A percentile compares a stretch with the other conserved stretches of the same genome.
These are phyloP conservation scores for Muscicapa striata DNA, from an alignment of 2,797 vertebrate genomes.

Conservation along the genomic window DNA sequence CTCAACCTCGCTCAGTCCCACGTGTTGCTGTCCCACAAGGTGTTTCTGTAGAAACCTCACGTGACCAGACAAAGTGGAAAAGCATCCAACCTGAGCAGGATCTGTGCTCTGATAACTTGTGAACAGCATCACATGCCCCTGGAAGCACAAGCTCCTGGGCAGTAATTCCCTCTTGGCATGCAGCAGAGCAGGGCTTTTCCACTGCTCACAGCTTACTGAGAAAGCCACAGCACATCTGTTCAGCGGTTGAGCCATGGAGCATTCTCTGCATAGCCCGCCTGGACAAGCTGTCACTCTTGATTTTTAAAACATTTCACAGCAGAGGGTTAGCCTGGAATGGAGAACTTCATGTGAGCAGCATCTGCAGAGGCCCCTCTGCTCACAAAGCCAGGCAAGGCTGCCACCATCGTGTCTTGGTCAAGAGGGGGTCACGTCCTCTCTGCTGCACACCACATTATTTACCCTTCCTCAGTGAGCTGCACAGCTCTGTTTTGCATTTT, in stretches of 20 bases:
- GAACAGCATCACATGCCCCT: constrained; percentile 25
- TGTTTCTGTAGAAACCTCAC: not conserved
- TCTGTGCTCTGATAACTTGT: not conserved
- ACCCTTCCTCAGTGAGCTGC: not conserved
- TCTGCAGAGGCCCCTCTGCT: not conserved
- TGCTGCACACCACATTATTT: not conserved
- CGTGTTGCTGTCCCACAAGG: not conserved
- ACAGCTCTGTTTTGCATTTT: not conserved
- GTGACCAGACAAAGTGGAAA: not conserved
- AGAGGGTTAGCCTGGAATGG: not conserved
- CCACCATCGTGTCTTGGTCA: not conserved
- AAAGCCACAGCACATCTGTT: constrained; percentile 57
- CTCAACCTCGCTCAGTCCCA: not conserved
- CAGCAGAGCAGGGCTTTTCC: constrained; percentile 48
- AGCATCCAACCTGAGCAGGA: not conserved
- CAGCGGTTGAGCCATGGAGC: not conserved
- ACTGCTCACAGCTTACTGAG: not conserved
- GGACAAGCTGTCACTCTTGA: constrained; percentile 48
- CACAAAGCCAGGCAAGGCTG: not conserved
- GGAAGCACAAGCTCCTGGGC: not conserved
- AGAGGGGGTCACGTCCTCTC: not conserved
- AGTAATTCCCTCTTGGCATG: constrained; percentile 57
- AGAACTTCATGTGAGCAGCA: constrained; percentile 12
- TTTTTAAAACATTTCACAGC: constrained; percentile 61
- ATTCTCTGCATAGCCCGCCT: constrained; percentile 49